phyloP scores from a whole-genome alignment of 2,888 invertebrate species.

The Leistus spinibarbis region DNA sequence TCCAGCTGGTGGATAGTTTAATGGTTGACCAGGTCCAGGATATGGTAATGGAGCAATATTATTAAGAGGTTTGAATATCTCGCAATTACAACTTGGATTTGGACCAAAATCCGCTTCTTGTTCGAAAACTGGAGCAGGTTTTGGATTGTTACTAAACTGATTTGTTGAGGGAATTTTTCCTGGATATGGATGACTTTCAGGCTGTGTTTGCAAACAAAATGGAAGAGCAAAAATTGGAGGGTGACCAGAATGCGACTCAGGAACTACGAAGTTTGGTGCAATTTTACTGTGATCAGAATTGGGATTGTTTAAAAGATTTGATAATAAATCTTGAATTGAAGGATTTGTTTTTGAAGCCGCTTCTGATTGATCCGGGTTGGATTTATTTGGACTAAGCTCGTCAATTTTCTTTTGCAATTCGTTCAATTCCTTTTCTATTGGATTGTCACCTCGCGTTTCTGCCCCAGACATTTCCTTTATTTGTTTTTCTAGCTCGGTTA shows the following conservation, averaged over 20 bases:
- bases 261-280: background rate
- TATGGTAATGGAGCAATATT: background rate
- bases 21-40: background rate
- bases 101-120: background rate
- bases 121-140: background rate
- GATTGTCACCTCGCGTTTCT: background rate
- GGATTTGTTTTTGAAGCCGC: background rate
- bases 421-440: constrained; percentile 19
- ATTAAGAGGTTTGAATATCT: background rate
- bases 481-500: constrained; percentile 13
- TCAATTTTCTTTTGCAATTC: constrained; percentile 26
- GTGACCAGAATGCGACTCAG: background rate
- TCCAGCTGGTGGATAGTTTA: background rate
- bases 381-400: constrained; percentile 14
- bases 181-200: background rate
- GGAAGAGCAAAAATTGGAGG: background rate
- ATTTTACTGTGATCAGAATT: background rate
- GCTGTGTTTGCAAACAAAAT: background rate
- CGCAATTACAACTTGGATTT: background rate
- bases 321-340: background rate
- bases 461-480: constrained; percentile 11
- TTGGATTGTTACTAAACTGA: background rate
- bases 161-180: background rate
- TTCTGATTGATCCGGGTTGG: constrained; percentile 1
- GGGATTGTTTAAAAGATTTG: background rate